These are phyloP conservation scores for Myotis lucifugus DNA, from an alignment of 2,113 vertebrate species.

Conservation along the genomic window DNA sequence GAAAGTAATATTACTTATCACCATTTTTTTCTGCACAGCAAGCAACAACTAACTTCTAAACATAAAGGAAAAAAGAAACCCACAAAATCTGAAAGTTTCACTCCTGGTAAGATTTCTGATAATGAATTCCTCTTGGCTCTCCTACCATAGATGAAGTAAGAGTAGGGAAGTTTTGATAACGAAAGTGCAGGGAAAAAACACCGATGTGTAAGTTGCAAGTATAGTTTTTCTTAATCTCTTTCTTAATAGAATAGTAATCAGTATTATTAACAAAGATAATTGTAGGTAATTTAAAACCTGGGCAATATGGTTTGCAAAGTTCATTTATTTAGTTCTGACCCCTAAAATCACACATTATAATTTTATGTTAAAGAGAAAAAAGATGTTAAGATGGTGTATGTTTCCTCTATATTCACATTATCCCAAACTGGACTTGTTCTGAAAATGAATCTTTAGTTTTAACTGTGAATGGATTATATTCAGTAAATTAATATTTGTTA, in stretches of 20 bases:
- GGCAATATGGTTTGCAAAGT: background rate
- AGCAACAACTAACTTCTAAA: too few relatives aligned
- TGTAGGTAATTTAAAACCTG: background rate
- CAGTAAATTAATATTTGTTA: background rate
- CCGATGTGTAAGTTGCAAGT: background rate
- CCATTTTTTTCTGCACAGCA: too few relatives aligned
- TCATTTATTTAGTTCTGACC: background rate
- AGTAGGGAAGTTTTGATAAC: background rate
- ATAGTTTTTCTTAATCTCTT: background rate
- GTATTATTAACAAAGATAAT: background rate
- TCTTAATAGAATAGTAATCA: background rate
- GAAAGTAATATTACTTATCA: too few relatives aligned
- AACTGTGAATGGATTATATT: background rate
- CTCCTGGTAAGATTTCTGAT: too few relatives aligned
- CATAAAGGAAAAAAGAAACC: too few relatives aligned
- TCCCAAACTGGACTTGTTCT: too few relatives aligned
- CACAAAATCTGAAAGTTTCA: too few relatives aligned
- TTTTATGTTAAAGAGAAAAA: background rate
- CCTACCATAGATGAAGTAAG: too few relatives aligned
- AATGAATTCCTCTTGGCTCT: too few relatives aligned
- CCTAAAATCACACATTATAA: background rate
- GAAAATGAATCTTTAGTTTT: background rate
- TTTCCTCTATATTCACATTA: too few relatives aligned
- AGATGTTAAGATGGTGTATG: too few relatives aligned
- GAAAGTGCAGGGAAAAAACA: background rate